Evolutionary conservation across 2,797 vertebrate species (phyloP), one percentile per base, ranked within the genome.

Genomic region (Pteropus rufus): DNA sequence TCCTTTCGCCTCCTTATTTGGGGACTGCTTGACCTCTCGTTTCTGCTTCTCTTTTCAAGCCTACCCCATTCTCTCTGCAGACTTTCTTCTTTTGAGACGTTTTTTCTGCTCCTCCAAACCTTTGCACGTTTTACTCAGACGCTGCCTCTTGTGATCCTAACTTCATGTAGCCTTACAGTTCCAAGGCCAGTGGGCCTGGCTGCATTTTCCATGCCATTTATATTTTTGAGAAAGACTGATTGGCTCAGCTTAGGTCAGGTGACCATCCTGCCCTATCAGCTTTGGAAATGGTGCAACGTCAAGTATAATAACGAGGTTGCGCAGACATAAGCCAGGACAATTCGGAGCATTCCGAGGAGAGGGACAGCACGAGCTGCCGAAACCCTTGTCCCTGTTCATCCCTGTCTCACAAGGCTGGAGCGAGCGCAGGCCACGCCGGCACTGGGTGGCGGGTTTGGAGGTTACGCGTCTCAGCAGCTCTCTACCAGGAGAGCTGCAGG

Each of bases 141-240:
- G 7, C 15, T 77, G 15, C 36, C 76, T 7, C 54, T 39, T 73
- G 11, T 15, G 46, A 84, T 21, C 29, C 26, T 34, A 29, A 54
- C 7, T 60, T 46, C 46, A 39, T 0, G 10, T 1, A 49, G 31
- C 23, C 18, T 64, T 34, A 12, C 0, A 7, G 11, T 10, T 36
- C 80, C 56, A 24, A 7, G n/a, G 4, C 7, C 62, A n/a, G 0
- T 0, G 3, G n/a, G 31, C 3, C n/a, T 5, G 23, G 9, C 29
- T 81, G 3, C 4, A 2, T 44, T 46, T 21, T 29, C 34, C 54
- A 62, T 1, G 2, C 26, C 29, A 10, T 46, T 81, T 31, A 8
- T 31, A 34, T 18, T 84, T 92, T 70, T 39, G n/a, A 83, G 31
- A 39, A 64, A 72, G 31, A 34, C 39, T 39, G 56, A 49, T 7